Percentiles rank a stretch among this genome's conserved stretches.
These are phyloP conservation scores for Torymus auratus DNA, from an alignment of 2,888 invertebrate species.

Conservation along the genomic window DNA sequence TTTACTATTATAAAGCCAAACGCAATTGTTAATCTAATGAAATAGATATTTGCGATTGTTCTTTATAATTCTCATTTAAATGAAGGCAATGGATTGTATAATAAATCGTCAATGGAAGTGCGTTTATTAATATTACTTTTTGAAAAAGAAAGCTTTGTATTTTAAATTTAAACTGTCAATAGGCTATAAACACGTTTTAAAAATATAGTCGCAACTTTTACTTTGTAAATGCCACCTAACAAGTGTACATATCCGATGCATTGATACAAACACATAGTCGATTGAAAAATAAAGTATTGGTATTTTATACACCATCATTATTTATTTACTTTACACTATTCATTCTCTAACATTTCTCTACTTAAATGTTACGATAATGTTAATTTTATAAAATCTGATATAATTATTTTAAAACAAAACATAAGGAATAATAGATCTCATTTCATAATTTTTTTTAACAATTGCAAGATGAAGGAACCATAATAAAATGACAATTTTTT, in stretches of 20 bases:
- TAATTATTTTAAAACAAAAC: too few relatives aligned
- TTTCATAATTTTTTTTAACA: not conserved
- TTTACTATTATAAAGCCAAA: slow-evolving; percentile 39
- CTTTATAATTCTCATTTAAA: slow-evolving; percentile 55
- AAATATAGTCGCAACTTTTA: slow-evolving; percentile 67
- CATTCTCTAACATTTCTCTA: too few relatives aligned
- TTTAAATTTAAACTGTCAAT: slow-evolving; percentile 62
- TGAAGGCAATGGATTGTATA: slow-evolving; percentile 15
- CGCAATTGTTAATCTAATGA: slow-evolving; percentile 21
- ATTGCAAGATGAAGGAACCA: not conserved
- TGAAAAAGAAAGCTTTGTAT: not conserved
- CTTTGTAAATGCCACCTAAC: slow-evolving; percentile 65
- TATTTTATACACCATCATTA: slow-evolving; percentile 69
- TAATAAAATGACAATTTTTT: slow-evolving; percentile 20
- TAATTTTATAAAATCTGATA: too few relatives aligned
- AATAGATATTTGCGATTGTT: slow-evolving; percentile 60
- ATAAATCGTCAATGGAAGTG: slow-evolving; percentile 57
- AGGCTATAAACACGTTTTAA: slow-evolving; percentile 63
- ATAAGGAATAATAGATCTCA: too few relatives aligned
- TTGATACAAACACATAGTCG: slow-evolving; percentile 43
- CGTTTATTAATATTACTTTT: slow-evolving; percentile 50
- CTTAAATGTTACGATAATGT: too few relatives aligned
- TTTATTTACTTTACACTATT: slow-evolving; percentile 10
- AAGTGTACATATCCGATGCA: slow-evolving; percentile 57
- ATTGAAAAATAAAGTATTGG: slow-evolving; percentile 72